phyloP scores from a whole-genome alignment of 2,113 vertebrate species.

The Mirza zaza region DNA sequence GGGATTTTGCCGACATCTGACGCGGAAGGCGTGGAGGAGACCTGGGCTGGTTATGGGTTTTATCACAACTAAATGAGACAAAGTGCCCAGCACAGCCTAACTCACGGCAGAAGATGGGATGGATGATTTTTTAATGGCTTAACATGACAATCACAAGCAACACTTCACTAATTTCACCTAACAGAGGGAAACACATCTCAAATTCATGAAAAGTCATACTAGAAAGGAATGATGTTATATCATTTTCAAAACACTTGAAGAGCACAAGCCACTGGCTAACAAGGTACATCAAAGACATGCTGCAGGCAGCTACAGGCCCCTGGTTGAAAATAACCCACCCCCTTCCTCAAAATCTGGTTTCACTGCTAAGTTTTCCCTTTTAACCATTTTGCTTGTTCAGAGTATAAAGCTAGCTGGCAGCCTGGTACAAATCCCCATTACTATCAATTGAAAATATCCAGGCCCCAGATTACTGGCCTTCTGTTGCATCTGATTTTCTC shows the following conservation, averaged over 20 bases:
- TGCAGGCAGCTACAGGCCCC: neutral
- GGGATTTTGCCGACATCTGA: neutral
- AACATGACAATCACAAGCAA: neutral
- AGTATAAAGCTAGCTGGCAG: slow-evolving; percentile 32
- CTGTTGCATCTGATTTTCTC: slow-evolving; percentile 45
- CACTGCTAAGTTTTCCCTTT: neutral
- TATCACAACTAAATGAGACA: neutral
- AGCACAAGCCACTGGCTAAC: neutral
- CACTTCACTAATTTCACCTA: neutral
- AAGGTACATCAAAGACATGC: neutral
- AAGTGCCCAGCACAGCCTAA: neutral
- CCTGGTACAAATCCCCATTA: neutral
- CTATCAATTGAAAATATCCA: neutral
- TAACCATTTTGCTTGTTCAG: neutral
- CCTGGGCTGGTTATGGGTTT: neutral
- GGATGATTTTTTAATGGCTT: neutral
- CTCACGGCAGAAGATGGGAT: neutral
- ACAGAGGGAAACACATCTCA: neutral
- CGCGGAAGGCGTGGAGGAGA: neutral
- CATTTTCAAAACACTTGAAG: slow-evolving; percentile 23
- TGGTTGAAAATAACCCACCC: neutral
- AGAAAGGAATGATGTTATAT: neutral
- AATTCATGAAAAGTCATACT: slow-evolving; percentile 17
- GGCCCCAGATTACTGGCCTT: slow-evolving; percentile 11
- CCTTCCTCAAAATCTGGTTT: neutral